These are phyloP conservation scores for Leptogaster cylindrica DNA, from an alignment of 2,888 invertebrate genomes.

Conservation along the genomic window DNA sequence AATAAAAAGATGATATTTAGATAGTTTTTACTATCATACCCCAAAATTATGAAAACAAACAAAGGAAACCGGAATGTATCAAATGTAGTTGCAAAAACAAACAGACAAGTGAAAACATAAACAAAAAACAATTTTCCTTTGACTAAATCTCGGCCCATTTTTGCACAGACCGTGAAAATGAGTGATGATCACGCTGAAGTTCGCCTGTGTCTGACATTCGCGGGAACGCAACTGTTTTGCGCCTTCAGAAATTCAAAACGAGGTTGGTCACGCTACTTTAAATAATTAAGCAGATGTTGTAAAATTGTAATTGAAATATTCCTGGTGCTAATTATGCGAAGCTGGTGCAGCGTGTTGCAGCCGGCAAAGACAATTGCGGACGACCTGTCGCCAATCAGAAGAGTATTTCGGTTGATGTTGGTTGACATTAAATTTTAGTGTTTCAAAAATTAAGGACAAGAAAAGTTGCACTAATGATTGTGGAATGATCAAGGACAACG, in stretches of 20 bases:
- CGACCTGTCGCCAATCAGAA: background rate
- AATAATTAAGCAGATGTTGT: conserved; percentile 22
- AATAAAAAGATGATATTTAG: too few relatives aligned
- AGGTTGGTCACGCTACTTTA: background rate
- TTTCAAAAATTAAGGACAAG: too few relatives aligned
- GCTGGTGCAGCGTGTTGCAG: conserved; percentile 21
- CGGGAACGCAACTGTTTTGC: background rate
- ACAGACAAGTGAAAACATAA: too few relatives aligned
- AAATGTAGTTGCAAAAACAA: too few relatives aligned
- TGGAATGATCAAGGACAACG: too few relatives aligned
- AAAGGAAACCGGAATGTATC: too few relatives aligned
- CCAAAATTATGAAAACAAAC: too few relatives aligned
- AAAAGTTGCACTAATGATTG: too few relatives aligned
- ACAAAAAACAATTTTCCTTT: too few relatives aligned
- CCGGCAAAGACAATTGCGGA: background rate
- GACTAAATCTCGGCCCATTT: too few relatives aligned
- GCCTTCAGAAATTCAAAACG: conserved; percentile 16
- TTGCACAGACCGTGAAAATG: background rate
- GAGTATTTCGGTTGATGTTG: background rate
- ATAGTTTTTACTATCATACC: too few relatives aligned
- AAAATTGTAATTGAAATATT: conserved; percentile 45
- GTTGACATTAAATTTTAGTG: too few relatives aligned
- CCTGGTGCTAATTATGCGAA: conserved; percentile 39
- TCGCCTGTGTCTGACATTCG: background rate
- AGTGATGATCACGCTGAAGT: conserved; percentile 2